Conservation (phyloP, 2,797 vertebrate species). For the Catharus ustulatus region DNA sequence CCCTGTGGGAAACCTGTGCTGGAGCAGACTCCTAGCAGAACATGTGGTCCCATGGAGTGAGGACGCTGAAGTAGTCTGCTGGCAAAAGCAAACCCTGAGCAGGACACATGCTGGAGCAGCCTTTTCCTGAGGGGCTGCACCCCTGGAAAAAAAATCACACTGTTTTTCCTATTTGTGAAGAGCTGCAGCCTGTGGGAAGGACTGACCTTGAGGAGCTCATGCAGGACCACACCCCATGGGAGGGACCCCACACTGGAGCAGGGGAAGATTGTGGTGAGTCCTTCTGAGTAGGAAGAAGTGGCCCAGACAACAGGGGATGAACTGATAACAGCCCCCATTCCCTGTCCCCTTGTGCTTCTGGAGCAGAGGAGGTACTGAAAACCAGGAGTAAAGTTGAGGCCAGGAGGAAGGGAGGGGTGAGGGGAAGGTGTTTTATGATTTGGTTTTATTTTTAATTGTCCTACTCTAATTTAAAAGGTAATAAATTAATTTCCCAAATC, state of each 20-base stretch:
- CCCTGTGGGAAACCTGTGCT: background rate
- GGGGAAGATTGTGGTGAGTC: background rate
- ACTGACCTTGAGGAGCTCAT: background rate
- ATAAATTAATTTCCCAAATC: background rate
- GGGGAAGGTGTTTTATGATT: background rate
- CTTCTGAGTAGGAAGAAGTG: background rate
- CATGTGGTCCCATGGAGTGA: background rate
- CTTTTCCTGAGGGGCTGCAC: background rate
- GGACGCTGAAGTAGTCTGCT: background rate
- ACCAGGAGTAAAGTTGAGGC: background rate
- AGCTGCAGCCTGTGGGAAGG: background rate
- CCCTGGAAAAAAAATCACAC: background rate
- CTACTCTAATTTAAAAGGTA: background rate
- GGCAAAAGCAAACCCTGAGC: rapidly evolving
- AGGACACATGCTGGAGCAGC: background rate
- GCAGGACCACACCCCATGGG: too few relatives aligned
- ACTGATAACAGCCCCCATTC: background rate
- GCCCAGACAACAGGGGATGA: background rate
- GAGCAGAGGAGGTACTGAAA: background rate
- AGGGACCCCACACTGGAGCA: background rate
- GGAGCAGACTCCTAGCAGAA: background rate
- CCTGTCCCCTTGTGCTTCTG: background rate
- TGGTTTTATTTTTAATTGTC: background rate
- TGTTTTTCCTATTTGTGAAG: background rate
- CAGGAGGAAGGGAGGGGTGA: background rate